A percentile compares a stretch with the other conserved stretches of the same genome.
phyloP scores from a whole-genome alignment of 2,113 vertebrate genomes.

The Neodon shergylaensis region DNA sequence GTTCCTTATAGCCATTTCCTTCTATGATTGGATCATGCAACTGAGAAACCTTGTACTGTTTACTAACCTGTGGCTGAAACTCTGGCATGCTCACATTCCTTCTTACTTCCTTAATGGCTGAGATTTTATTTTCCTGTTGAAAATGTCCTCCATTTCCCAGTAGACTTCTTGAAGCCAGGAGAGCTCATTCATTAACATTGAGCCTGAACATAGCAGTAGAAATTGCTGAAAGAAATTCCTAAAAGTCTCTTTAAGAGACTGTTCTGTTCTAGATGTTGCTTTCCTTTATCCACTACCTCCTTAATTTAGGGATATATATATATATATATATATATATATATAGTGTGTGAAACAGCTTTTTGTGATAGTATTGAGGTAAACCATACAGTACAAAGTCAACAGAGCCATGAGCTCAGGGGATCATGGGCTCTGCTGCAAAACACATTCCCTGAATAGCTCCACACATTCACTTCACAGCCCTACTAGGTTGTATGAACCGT shows the following conservation, averaged over 20 bases:
- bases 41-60: not conserved
- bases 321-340: no score
- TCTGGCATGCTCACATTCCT: not conserved
- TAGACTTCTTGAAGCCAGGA: not conserved
- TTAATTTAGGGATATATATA: not conserved
- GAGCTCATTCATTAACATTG: not conserved
- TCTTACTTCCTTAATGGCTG: no score
- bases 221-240: not conserved
- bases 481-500: not conserved
- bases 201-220: not conserved
- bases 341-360: not conserved
- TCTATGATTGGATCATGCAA: not conserved
- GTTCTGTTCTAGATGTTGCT: no score
- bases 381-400: not conserved
- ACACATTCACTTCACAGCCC: no score
- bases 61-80: no score
- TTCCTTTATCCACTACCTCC: not conserved
- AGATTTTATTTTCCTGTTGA: not conserved
- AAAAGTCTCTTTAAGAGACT: not conserved
- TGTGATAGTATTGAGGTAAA: not conserved
- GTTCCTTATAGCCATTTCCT: not conserved
- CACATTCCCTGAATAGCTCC: no score
- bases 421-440: fast-evolving
- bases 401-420: not conserved
- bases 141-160: not conserved